phyloP scores from a whole-genome alignment of 2,888 invertebrate species.

The Tetrapedia diversipes region DNA sequence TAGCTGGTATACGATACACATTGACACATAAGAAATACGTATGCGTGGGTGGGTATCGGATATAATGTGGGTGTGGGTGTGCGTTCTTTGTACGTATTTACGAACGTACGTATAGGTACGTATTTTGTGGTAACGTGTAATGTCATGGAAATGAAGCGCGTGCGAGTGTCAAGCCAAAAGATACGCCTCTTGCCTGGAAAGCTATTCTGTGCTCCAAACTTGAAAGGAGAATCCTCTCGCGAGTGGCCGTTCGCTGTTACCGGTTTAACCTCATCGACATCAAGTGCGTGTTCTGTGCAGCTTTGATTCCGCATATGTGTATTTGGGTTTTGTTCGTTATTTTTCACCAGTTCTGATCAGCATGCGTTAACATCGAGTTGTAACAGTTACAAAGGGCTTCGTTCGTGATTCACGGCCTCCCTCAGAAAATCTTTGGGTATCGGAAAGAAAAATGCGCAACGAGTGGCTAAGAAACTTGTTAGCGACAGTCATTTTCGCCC shows the following conservation, averaged over 20 bases:
- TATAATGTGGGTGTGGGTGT: conserved; percentile 40
- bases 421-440: conserved; percentile 33
- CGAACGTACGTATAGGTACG: too few species aligned
- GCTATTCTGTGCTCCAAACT: conserved; percentile 44
- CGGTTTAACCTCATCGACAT: conserved; percentile 40
- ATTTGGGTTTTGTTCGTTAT: not conserved
- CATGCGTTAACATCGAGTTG: conserved; percentile 23
- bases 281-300: conserved; percentile 1
- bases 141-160: conserved; percentile 55
- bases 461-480: conserved; percentile 59
- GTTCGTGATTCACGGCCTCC: conserved; percentile 33
- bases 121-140: conserved; percentile 47
- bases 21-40: conserved; percentile 17
- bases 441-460: conserved; percentile 56
- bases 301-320: not conserved
- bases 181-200: conserved; percentile 54
- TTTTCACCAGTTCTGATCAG: not conserved
- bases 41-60: conserved; percentile 43
- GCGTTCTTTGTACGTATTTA: conserved; percentile 36
- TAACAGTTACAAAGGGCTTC: conserved; percentile 21
- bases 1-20: not conserved
- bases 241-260: conserved; percentile 36
- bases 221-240: conserved; percentile 50
- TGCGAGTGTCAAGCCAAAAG: conserved; percentile 52
- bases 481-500: conserved; percentile 62